Conservation (phyloP, 2,797 vertebrate genomes). For the Antennarius maculatus region DNA sequence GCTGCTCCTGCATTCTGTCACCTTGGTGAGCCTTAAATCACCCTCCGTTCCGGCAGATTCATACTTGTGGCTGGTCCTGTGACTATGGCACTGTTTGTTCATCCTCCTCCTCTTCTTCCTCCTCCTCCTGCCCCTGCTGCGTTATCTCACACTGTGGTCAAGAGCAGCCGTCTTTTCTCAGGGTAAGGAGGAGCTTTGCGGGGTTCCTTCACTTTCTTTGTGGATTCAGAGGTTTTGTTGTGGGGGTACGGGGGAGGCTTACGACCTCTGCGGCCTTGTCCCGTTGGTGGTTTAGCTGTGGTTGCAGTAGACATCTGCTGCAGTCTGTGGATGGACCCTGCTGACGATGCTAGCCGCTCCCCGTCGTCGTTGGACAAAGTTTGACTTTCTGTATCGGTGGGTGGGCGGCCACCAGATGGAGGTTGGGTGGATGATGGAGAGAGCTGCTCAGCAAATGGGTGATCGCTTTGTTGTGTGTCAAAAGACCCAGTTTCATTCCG, state of each 20-base stretch:
- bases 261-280: conserved; percentile 60
- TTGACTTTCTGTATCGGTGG: conserved; percentile 52
- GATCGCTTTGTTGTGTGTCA: conserved; percentile 56
- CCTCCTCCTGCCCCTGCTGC: conserved; percentile 57
- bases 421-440: conserved; percentile 36
- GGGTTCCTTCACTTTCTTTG: conserved; percentile 68
- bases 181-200: conserved; percentile 78
- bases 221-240: conserved; percentile 49
- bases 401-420: conserved; percentile 65
- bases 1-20: conserved; percentile 56
- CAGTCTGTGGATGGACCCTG: conserved; percentile 19
- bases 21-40: conserved; percentile 70
- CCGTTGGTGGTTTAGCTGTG: conserved; percentile 20
- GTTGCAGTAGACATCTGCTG: conserved; percentile 20
- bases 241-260: conserved; percentile 83
- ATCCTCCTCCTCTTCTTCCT: conserved; percentile 46
- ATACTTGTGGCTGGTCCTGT: conserved; percentile 52
- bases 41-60: conserved; percentile 48
- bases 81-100: conserved; percentile 54
- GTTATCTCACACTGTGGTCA: conserved; percentile 81
- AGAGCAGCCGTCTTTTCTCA: conserved; percentile 80
- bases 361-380: conserved; percentile 11
- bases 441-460: conserved; percentile 55
- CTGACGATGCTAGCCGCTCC: conserved; percentile 41
- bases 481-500: conserved; percentile 55